These are phyloP conservation scores for Pseudomyrmex sp. DNA, from an alignment of 1,140 invertebrate genomes.

Conservation along the genomic window DNA sequence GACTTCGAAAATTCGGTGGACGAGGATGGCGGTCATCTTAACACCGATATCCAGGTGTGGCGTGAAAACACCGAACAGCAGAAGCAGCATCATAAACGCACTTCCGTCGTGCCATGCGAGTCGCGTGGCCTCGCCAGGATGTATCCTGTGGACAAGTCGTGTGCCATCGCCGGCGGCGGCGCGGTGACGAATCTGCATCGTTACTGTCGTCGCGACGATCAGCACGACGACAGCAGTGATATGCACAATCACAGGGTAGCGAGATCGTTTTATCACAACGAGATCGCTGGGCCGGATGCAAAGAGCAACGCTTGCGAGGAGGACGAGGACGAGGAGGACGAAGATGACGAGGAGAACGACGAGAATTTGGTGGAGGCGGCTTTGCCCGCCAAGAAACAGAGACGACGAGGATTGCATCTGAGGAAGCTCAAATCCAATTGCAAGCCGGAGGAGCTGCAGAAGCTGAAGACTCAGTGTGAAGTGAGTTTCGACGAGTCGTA, in stretches of 20 bases:
- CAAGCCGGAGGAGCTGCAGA: slow-evolving; percentile 92
- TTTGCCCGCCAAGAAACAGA: slow-evolving; percentile 88
- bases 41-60: slow-evolving; percentile 92
- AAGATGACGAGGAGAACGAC: slow-evolving; percentile 79
- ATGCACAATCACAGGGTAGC: slow-evolving; percentile 66
- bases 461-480: slow-evolving; percentile 90
- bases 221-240: background rate
- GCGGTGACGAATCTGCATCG: slow-evolving; percentile 63
- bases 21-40: slow-evolving; percentile 84
- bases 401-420: slow-evolving; percentile 87
- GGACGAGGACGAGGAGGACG: slow-evolving; percentile 73
- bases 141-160: slow-evolving; percentile 66
- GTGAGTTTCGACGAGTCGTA: slow-evolving; percentile 73
- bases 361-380: slow-evolving; percentile 90
- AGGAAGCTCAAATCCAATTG: slow-evolving; percentile 92
- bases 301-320: slow-evolving; percentile 80
- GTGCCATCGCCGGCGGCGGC: slow-evolving; percentile 55
- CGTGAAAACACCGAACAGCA: slow-evolving; percentile 88
- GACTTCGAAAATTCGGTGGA: slow-evolving; percentile 87
- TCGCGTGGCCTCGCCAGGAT: slow-evolving; percentile 80
- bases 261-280: slow-evolving; percentile 69
- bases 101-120: slow-evolving; percentile 85
- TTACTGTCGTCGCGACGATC: slow-evolving; percentile 62
- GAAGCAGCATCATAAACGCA: slow-evolving; percentile 82
- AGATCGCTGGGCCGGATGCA: slow-evolving; percentile 80